phyloP scores from a whole-genome alignment of 2,888 invertebrate genomes.

The Cosmorhoe ocellata region DNA sequence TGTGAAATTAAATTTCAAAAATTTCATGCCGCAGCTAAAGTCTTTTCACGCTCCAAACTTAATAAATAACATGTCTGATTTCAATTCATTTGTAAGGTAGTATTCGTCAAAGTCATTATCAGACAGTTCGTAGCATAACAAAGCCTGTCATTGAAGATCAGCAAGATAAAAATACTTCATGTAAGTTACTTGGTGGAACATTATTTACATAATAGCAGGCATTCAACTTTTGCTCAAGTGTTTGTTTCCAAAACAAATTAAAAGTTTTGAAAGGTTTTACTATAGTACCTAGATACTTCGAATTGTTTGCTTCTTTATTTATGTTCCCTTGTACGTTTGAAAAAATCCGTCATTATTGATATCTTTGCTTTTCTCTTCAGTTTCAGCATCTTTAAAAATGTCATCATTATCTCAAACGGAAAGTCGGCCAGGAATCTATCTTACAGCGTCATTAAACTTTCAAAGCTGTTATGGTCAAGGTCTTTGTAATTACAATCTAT shows the following conservation, averaged over 20 bases:
- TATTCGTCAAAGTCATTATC: too few relatives aligned
- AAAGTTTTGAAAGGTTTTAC: neutral
- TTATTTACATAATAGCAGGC: neutral
- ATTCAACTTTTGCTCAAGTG: neutral
- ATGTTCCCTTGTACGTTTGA: neutral
- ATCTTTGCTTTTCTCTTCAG: too few relatives aligned
- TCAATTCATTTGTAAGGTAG: too few relatives aligned
- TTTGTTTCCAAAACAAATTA: neutral
- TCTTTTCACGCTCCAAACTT: too few relatives aligned
- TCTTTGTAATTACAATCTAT: slow-evolving; percentile 47
- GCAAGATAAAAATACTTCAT: too few relatives aligned
- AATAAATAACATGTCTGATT: too few relatives aligned
- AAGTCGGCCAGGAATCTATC: slow-evolving; percentile 26
- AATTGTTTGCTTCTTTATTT: neutral
- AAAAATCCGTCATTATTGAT: neutral
- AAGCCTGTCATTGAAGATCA: too few relatives aligned
- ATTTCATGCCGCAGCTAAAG: too few relatives aligned
- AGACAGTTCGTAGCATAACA: too few relatives aligned
- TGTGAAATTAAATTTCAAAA: too few relatives aligned
- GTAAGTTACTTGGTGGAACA: neutral
- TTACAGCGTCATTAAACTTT: slow-evolving; percentile 22
- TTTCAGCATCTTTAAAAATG: too few relatives aligned
- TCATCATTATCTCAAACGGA: slow-evolving; percentile 11
- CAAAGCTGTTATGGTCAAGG: slow-evolving; percentile 15
- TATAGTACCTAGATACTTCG: too few relatives aligned